Evolutionary conservation across 2,797 vertebrate genomes (phyloP).

Genomic region (Australoheros facetus): DNA sequence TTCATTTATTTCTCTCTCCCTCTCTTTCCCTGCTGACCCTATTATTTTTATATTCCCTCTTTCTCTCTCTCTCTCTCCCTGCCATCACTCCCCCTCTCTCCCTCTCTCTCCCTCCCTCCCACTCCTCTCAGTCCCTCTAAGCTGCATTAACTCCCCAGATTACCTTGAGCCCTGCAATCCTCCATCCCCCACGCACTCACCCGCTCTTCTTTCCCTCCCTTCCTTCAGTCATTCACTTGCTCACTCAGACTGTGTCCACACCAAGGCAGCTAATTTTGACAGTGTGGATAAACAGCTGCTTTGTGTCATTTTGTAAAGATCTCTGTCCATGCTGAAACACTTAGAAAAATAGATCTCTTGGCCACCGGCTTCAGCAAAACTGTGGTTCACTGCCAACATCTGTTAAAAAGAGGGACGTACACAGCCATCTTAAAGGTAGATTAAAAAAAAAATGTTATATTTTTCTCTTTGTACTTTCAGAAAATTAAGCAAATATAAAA

Average conservation of each 20-base stretch:
- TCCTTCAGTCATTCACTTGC: conserved; percentile 60
- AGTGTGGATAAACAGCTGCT: conserved; percentile 1
- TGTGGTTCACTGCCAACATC: conserved; percentile 19
- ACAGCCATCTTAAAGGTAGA: neutral
- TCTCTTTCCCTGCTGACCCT: conserved; percentile 76
- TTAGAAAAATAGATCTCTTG: neutral
- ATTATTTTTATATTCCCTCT: conserved; percentile 76
- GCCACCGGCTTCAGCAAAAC: neutral
- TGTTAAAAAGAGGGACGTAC: neutral
- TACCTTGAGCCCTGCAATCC: conserved; percentile 84
- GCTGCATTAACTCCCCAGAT: conserved; percentile 85
- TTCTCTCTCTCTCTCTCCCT: conserved; percentile 62
- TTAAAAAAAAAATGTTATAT: neutral
- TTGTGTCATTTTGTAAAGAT: neutral
- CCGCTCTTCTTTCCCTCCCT: conserved; percentile 51
- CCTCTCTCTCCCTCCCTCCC: conserved; percentile 70
- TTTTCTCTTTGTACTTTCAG: neutral
- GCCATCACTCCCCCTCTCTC: conserved; percentile 58
- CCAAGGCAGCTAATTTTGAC: conserved; percentile 50
- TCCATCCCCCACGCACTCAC: conserved; percentile 74
- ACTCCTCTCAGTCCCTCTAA: conserved; percentile 80
- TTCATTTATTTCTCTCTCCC: conserved; percentile 73
- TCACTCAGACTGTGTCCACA: conserved; percentile 38
- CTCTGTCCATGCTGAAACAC: neutral
- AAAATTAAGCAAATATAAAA: neutral